Percentiles rank a stretch among this genome's conserved stretches.
Evolutionary conservation across 2,113 vertebrate species (phyloP).

Genomic region (Donacobius atricapilla): DNA sequence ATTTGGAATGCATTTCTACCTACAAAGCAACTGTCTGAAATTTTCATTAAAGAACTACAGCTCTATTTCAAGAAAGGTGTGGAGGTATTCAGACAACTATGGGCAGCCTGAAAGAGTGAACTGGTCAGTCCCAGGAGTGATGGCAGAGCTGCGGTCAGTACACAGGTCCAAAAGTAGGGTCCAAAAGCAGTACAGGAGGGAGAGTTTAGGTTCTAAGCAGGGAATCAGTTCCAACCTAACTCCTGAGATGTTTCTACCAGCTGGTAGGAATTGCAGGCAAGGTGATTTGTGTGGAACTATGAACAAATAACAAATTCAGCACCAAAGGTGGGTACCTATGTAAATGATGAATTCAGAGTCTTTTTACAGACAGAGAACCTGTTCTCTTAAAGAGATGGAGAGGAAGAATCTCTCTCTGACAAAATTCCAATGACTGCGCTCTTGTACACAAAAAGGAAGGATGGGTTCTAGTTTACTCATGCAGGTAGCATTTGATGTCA

Average conservation of each 20-base stretch:
- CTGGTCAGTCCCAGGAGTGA: not conserved
- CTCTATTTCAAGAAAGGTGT: not conserved
- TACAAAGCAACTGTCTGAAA: not conserved
- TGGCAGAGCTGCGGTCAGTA: not conserved
- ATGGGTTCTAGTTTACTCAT: not conserved
- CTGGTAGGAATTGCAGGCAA: not conserved
- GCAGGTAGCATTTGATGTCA: not conserved
- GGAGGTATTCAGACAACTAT: not conserved
- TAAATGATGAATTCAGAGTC: not conserved
- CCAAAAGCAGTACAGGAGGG: not conserved
- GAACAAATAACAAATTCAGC: not conserved
- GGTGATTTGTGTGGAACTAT: not conserved
- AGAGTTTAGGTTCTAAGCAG: not conserved
- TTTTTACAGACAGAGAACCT: not conserved
- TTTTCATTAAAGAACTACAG: not conserved
- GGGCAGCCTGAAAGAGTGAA: not conserved
- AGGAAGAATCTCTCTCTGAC: not conserved
- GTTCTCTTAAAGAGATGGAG: not conserved
- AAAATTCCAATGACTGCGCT: not conserved
- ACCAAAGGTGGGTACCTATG: not conserved
- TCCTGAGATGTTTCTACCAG: not conserved
- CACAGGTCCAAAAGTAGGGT: too few relatives aligned
- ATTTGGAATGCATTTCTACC: not conserved
- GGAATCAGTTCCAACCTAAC: not conserved
- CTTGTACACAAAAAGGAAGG: not conserved